phyloP scores from a whole-genome alignment of 2,113 vertebrate species.

The Ceyx cyanopectus region DNA sequence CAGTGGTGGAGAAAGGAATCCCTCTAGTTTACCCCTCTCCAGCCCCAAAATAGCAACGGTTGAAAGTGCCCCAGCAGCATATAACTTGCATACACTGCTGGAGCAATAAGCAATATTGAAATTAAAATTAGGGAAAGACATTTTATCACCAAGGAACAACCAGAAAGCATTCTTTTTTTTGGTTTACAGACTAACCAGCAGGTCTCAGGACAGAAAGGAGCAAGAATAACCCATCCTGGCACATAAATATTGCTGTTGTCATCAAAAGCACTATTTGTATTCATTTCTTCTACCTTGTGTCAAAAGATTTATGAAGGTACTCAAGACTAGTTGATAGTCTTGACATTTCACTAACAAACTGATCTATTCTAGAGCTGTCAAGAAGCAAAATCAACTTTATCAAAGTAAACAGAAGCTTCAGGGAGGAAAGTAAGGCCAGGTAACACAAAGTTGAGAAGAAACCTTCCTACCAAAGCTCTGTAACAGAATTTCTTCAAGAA shows the following conservation, averaged over 20 bases:
- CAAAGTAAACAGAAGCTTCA: neutral
- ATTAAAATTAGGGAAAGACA: neutral
- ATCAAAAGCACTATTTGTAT: neutral
- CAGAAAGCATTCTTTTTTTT: fast-evolving
- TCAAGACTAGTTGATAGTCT: neutral
- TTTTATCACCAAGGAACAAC: neutral
- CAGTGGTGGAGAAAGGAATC: neutral
- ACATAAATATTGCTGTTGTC: neutral
- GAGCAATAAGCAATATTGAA: neutral
- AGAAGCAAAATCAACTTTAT: neutral
- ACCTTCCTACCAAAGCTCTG: neutral
- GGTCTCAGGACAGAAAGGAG: neutral
- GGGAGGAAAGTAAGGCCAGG: neutral
- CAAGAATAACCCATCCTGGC: neutral
- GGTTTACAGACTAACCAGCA: neutral
- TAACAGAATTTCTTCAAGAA: neutral
- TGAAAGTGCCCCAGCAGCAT: neutral
- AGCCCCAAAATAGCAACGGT: neutral
- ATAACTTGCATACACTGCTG: neutral
- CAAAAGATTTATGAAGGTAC: neutral
- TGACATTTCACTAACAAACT: neutral
- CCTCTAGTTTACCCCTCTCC: neutral
- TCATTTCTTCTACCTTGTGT: neutral
- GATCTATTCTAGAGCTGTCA: neutral
- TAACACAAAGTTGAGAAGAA: neutral